Conservation (phyloP, 2,797 vertebrate genomes). For the Sebastes kiyomatsui region DNA sequence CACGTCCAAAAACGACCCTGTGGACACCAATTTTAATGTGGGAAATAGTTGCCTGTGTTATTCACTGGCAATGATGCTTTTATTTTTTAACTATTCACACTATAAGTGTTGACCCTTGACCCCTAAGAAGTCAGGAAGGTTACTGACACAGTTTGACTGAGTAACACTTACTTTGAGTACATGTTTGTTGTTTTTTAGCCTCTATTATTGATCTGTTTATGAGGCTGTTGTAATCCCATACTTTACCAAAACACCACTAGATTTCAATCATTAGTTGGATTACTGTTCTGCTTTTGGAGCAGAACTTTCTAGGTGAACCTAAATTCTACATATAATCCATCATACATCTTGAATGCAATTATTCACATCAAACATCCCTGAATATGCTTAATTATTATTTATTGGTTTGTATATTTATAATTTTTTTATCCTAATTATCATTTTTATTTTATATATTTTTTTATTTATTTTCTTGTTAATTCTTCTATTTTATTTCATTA, state of each 20-base stretch:
- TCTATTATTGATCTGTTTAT: neutral
- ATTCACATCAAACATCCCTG: too few relatives aligned
- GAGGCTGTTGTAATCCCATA: neutral
- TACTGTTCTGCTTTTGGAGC: neutral
- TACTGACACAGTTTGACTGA: neutral
- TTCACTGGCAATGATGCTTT: neutral
- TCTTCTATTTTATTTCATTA: too few relatives aligned
- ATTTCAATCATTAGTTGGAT: neutral
- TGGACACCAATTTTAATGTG: neutral
- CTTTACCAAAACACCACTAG: neutral
- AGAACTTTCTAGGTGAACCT: too few relatives aligned
- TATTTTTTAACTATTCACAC: neutral
- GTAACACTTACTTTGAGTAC: neutral
- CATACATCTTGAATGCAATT: too few relatives aligned
- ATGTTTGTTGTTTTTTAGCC: neutral
- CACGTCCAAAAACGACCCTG: too few relatives aligned
- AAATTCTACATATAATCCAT: too few relatives aligned
- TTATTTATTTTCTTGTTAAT: too few relatives aligned
- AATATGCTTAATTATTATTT: too few relatives aligned
- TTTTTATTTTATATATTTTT: too few relatives aligned
- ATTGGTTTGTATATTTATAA: too few relatives aligned
- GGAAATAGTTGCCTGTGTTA: neutral
- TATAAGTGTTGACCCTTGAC: neutral
- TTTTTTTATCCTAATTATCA: too few relatives aligned
- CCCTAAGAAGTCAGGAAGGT: neutral